Evolutionary conservation across 2,797 vertebrate species (phyloP).

Genomic region (Buceros bicornis): DNA sequence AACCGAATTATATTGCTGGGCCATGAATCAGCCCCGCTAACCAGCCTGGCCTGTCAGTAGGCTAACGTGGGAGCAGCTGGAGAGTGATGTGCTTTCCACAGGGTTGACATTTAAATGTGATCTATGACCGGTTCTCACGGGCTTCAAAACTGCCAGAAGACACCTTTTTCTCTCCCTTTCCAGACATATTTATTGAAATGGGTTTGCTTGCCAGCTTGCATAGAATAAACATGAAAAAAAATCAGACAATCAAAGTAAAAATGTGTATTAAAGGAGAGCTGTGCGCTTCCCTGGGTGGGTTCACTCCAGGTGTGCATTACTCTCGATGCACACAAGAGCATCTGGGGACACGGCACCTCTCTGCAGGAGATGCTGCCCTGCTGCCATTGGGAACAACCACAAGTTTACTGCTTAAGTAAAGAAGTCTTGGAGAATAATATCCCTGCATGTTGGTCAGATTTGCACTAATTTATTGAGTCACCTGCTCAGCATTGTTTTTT

Average conservation of each 20-base stretch:
- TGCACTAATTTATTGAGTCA: not conserved
- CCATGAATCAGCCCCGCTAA: constrained; percentile 8
- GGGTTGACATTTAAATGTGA: not conserved
- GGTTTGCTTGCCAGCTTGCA: not conserved
- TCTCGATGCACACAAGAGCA: fast-evolving
- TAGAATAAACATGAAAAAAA: not conserved
- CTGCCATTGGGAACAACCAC: not conserved
- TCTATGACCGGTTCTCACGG: not conserved
- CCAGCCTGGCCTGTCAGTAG: not conserved
- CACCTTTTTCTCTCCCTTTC: not conserved
- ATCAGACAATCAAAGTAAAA: not conserved
- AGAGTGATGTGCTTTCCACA: not conserved
- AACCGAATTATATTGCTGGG: not conserved
- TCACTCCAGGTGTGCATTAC: not conserved
- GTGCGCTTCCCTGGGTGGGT: fast-evolving
- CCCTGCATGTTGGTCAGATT: not conserved
- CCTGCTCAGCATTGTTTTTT: not conserved
- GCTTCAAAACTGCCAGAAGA: not conserved
- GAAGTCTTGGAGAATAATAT: not conserved
- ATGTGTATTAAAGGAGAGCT: not conserved
- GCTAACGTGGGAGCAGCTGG: not conserved
- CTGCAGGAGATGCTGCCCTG: not conserved
- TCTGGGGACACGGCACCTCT: not conserved
- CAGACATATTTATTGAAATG: not conserved
- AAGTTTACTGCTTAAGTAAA: not conserved